phyloP scores from a whole-genome alignment of 2,113 vertebrate genomes.

The Chionomys nivalis region DNA sequence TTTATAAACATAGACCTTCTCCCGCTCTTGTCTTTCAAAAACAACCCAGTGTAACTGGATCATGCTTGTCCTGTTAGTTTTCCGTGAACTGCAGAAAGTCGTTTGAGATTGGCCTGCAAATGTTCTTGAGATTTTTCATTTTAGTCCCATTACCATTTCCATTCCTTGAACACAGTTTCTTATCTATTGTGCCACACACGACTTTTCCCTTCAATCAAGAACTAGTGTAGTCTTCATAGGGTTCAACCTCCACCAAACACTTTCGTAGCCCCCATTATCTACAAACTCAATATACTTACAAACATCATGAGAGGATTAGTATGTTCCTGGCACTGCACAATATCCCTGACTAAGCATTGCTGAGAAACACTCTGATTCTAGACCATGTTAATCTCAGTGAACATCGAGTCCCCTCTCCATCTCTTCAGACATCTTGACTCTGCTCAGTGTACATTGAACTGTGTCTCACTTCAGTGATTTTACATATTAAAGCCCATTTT shows the following conservation, averaged over 20 bases:
- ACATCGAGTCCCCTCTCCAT: too few species aligned
- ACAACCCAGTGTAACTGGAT: background rate
- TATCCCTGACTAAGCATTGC: background rate
- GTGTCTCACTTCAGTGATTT: background rate
- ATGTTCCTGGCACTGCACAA: rapidly evolving
- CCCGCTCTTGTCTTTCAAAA: background rate
- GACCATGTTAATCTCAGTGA: background rate
- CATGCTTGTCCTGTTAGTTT: rapidly evolving
- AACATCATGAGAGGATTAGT: background rate
- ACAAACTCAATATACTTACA: background rate
- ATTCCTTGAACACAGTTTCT: background rate
- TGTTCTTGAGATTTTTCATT: too few species aligned
- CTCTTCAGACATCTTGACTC: background rate
- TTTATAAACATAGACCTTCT: background rate
- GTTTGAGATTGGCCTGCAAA: background rate
- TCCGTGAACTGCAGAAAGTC: too few species aligned
- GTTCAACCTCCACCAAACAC: background rate
- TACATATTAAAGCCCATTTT: background rate
- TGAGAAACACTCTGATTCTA: background rate
- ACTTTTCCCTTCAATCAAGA: background rate
- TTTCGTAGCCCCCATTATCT: rapidly evolving
- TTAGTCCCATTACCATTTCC: rapidly evolving
- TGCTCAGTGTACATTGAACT: too few species aligned
- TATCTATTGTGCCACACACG: background rate
- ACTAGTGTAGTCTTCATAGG: background rate